Percentiles rank a stretch among this genome's conserved stretches.
Evolutionary conservation across 2,888 invertebrate genomes (phyloP).

Genomic region (Pollenia labialis): DNA sequence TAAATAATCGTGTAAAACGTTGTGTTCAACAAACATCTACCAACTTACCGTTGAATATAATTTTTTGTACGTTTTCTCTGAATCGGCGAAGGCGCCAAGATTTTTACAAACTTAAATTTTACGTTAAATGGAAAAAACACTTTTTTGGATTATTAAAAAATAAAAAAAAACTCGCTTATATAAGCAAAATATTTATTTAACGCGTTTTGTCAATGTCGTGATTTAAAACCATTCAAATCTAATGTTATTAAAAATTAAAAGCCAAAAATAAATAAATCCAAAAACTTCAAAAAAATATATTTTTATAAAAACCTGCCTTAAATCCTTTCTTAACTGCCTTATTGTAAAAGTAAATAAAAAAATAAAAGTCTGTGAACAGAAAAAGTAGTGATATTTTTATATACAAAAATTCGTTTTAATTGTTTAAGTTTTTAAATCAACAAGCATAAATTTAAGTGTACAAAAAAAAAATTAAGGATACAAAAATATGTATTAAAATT

Average conservation of each 20-base stretch:
- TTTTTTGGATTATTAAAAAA: conserved; percentile 1
- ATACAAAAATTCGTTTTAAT: conserved; percentile 2
- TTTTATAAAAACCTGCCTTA: conserved; percentile 54
- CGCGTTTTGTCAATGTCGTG: not conserved
- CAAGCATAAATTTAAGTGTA: not conserved
- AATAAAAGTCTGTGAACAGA: conserved; percentile 66
- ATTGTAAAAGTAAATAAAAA: conserved; percentile 36
- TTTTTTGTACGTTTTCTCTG: conserved; percentile 46
- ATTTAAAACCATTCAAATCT: not conserved
- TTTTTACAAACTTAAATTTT: conserved; percentile 20
- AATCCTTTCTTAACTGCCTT: conserved; percentile 67
- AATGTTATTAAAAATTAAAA: not conserved
- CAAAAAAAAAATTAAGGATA: not conserved
- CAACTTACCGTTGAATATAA: conserved; percentile 42
- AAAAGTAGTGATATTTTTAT: conserved; percentile 65
- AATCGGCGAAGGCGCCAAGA: conserved; percentile 62
- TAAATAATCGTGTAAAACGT: conserved; percentile 17
- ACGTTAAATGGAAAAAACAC: not conserved
- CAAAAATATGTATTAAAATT: not conserved
- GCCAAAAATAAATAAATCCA: conserved; percentile 33
- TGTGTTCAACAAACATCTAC: conserved; percentile 49
- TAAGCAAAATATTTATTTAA: not conserved
- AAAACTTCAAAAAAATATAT: not conserved
- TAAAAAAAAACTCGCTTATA: not conserved
- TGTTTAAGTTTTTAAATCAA: conserved; percentile 2